Evolutionary conservation across 2,888 invertebrate genomes (phyloP).

Genomic region (Dichetophora obliterata): DNA sequence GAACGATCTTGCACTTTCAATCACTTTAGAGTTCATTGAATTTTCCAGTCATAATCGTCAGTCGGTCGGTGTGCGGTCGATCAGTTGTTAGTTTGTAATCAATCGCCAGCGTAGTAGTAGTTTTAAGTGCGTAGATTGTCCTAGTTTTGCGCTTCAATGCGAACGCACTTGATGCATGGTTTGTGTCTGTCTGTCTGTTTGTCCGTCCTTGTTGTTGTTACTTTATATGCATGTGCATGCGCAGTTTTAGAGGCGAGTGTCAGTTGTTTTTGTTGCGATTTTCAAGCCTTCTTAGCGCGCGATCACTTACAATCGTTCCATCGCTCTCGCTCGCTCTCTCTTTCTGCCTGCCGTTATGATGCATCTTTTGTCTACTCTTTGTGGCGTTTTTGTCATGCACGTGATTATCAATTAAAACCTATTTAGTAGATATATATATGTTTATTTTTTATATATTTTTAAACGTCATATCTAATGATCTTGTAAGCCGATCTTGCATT

Average conservation of each 20-base stretch:
- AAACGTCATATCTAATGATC: no score
- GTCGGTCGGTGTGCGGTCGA: not conserved
- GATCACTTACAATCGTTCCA: not conserved
- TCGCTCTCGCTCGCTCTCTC: not conserved
- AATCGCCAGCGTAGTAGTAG: not conserved
- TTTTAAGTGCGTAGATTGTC: constrained; percentile 51
- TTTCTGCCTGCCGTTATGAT: not conserved
- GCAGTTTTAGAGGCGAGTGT: constrained; percentile 38
- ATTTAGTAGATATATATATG: constrained; percentile 4
- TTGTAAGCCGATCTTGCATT: constrained; percentile 21
- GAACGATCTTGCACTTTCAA: not conserved
- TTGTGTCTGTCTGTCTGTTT: constrained; percentile 5
- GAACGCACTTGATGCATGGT: constrained; percentile 42
- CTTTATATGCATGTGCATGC: constrained; percentile 24
- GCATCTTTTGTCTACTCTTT: not conserved
- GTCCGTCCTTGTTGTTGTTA: constrained; percentile 5
- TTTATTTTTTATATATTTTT: not conserved
- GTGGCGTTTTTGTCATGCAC: constrained; percentile 25
- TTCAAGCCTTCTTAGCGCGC: not conserved
- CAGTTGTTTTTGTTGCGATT: constrained; percentile 27
- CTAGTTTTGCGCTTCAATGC: constrained; percentile 51
- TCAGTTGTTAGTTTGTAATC: constrained; percentile 27
- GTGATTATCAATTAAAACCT: constrained; percentile 35
- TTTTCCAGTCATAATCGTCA: not conserved
- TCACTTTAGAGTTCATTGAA: constrained; percentile 31